Percentiles rank a stretch among this genome's conserved stretches.
Evolutionary conservation across 2,797 vertebrate genomes (phyloP).

Genomic region (Gambusia yucatana): DNA sequence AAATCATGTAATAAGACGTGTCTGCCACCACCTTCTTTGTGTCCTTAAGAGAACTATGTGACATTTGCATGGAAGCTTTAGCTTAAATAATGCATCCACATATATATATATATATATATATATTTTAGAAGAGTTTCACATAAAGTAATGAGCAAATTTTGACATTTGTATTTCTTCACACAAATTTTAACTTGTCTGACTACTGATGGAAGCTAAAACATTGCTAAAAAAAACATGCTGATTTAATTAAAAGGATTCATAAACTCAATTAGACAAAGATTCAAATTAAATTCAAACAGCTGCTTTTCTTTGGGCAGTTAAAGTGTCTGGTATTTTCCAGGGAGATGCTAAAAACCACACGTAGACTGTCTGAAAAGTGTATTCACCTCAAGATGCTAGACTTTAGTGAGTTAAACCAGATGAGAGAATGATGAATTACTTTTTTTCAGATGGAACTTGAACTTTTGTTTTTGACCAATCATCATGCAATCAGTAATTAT

Average conservation of each 20-base stretch:
- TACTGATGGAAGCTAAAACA: background rate
- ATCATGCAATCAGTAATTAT: too few relatives aligned
- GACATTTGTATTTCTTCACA: slow-evolving; percentile 16
- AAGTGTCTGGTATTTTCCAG: slow-evolving; percentile 8
- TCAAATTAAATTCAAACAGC: slow-evolving; percentile 41
- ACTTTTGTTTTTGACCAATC: too few relatives aligned
- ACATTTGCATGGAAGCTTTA: background rate
- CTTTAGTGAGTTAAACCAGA: background rate
- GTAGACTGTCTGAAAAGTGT: background rate
- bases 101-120: background rate
- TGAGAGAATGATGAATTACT: background rate
- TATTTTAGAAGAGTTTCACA: slow-evolving; percentile 24
- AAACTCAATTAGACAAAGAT: slow-evolving; percentile 34
- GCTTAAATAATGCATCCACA: slow-evolving; percentile 18
- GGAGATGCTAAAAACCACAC: background rate
- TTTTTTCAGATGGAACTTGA: background rate
- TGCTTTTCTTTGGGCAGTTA: slow-evolving; percentile 30
- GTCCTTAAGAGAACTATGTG: slow-evolving; percentile 1
- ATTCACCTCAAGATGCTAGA: background rate
- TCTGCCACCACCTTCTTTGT: slow-evolving; percentile 12
- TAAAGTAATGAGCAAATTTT: slow-evolving; percentile 38
- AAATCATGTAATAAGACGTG: slow-evolving; percentile 23
- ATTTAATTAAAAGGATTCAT: slow-evolving; percentile 28
- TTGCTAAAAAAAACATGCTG: slow-evolving; percentile 14
- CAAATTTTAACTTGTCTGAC: slow-evolving; percentile 15